A percentile compares a stretch with the other conserved stretches of the same genome.
These are phyloP conservation scores for Drosophila ercepeae DNA, from an alignment of 1,140 invertebrate species.

Conservation along the genomic window DNA sequence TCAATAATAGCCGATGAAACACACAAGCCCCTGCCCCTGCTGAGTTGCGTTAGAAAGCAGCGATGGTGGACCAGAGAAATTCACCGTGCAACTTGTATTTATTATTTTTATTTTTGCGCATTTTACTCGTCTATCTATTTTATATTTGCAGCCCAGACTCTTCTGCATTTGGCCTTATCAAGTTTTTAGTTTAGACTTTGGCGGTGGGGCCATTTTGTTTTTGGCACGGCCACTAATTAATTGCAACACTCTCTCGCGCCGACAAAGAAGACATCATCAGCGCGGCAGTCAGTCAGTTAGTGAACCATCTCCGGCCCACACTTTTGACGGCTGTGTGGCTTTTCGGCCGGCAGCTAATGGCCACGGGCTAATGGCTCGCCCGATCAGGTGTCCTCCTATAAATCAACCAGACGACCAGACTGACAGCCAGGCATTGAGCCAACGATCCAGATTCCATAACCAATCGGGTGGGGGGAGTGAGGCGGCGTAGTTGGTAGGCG, in stretches of 20 bases:
- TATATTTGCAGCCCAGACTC: slow-evolving; percentile 6
- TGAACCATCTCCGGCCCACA: slow-evolving; percentile 33
- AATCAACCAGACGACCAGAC: slow-evolving; percentile 20
- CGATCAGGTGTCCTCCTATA: slow-evolving; percentile 32
- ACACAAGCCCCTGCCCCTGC: neutral
- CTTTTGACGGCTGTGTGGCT: slow-evolving; percentile 35
- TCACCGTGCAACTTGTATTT: slow-evolving; percentile 34
- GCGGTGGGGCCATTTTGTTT: slow-evolving; percentile 44
- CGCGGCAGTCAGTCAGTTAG: slow-evolving; percentile 1
- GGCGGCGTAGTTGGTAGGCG: no score
- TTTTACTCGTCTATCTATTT: slow-evolving; percentile 28
- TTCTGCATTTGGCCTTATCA: slow-evolving; percentile 55
- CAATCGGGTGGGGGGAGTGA: neutral
- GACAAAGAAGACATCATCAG: slow-evolving; percentile 49
- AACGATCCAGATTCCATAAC: slow-evolving; percentile 21
- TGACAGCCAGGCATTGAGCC: neutral
- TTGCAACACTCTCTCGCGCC: slow-evolving; percentile 44
- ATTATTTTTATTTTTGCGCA: slow-evolving; percentile 27
- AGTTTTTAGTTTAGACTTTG: slow-evolving; percentile 55
- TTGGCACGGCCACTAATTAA: slow-evolving; percentile 66
- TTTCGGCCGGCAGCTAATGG: slow-evolving; percentile 12
- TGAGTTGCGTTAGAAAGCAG: slow-evolving; percentile 70
- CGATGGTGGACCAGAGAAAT: slow-evolving; percentile 52
- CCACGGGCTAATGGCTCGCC: slow-evolving; percentile 14
- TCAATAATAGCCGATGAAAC: slow-evolving; percentile 64